A percentile compares a stretch with the other conserved stretches of the same genome.
These are phyloP conservation scores for Scolopax bukidnonensis DNA, from an alignment of 2,797 vertebrate genomes.

Conservation along the genomic window DNA sequence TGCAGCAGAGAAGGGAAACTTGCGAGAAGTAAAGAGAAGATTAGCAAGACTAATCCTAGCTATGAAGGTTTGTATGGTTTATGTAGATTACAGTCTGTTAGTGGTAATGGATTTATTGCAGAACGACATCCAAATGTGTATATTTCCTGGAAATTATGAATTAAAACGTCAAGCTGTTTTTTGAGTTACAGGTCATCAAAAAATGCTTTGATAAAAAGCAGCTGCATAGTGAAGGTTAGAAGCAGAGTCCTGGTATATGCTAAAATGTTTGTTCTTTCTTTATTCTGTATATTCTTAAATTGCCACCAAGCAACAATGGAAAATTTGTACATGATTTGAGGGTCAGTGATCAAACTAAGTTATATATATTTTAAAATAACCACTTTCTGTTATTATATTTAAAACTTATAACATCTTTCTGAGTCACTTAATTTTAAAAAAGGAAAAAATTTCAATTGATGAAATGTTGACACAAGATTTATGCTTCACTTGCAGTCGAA, in stretches of 20 bases:
- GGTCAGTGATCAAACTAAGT: background rate
- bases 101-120: slow-evolving; percentile 41
- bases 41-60: slow-evolving; percentile 51
- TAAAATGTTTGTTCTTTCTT: background rate
- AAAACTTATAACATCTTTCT: background rate
- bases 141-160: background rate
- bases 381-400: background rate
- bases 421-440: background rate
- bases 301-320: background rate
- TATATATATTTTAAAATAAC: background rate
- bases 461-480: background rate
- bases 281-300: background rate
- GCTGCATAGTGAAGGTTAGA: background rate
- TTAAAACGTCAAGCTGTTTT: slow-evolving; percentile 30
- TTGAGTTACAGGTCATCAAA: slow-evolving; percentile 11
- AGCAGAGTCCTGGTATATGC: background rate
- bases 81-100: slow-evolving; percentile 26
- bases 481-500: background rate
- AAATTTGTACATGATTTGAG: background rate
- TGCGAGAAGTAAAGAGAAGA: slow-evolving; percentile 12
- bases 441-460: background rate
- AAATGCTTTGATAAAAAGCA: background rate
- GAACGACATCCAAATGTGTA: slow-evolving; percentile 8
- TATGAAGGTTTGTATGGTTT: slow-evolving; percentile 45
- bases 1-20: background rate